These are phyloP conservation scores for Drosophila nigritarsus DNA, from an alignment of 2,888 invertebrate species.

Conservation along the genomic window DNA sequence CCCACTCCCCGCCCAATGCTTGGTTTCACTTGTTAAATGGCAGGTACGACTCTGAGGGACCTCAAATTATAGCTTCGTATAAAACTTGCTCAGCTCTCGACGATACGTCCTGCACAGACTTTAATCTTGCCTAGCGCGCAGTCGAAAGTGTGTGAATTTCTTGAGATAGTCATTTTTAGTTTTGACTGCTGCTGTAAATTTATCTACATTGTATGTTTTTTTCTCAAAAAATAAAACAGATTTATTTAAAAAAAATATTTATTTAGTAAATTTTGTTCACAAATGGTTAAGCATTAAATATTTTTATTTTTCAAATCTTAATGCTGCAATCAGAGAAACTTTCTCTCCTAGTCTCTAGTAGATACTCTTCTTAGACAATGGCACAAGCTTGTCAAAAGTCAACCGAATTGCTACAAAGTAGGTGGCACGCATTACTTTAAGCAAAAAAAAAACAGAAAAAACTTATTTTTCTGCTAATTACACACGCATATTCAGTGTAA, in stretches of 20 bases:
- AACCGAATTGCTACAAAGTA: not conserved
- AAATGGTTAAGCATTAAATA: not conserved
- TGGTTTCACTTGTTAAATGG: slow-evolving; percentile 24
- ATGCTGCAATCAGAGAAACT: not conserved
- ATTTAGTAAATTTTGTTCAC: not conserved
- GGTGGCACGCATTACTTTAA: not conserved
- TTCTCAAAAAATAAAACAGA: not conserved
- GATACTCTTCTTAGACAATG: not conserved
- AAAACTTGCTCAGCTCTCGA: not conserved
- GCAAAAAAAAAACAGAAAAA: not conserved
- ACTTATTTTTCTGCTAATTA: slow-evolving; percentile 32
- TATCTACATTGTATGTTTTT: not conserved
- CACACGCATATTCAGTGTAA: slow-evolving; percentile 12
- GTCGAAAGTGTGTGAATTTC: not conserved
- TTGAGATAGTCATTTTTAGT: not conserved
- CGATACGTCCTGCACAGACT: not conserved
- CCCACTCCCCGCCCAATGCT: slow-evolving; percentile 8
- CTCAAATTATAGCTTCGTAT: slow-evolving; percentile 5
- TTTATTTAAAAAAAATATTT: not conserved
- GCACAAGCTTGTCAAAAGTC: not conserved
- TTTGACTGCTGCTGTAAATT: not conserved
- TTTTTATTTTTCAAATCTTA: not conserved
- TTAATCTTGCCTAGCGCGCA: not conserved
- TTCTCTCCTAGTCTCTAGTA: not conserved
- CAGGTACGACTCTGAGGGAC: slow-evolving; percentile 1